Evolutionary conservation across 2,797 vertebrate species (phyloP).

Genomic region (Rhinatrema bivittatum): DNA sequence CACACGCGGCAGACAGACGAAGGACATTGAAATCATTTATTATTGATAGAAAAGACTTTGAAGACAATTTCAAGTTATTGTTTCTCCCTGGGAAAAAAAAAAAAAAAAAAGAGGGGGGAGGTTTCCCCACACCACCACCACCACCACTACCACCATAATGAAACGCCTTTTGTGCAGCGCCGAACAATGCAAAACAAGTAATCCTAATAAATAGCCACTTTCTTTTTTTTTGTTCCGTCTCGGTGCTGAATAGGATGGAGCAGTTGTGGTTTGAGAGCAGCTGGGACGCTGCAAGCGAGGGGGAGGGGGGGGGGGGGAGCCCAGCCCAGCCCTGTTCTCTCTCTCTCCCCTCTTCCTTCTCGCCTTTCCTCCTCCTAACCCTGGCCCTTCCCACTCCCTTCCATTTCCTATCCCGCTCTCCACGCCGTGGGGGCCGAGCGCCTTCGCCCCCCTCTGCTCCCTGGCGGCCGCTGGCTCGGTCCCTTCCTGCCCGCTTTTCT

Average conservation of each 20-base stretch:
- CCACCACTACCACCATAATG: slow-evolving; percentile 94
- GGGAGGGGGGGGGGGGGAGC: slow-evolving; percentile 84
- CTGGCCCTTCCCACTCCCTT: slow-evolving; percentile 8
- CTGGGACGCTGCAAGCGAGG: slow-evolving; percentile 78
- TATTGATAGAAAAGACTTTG: slow-evolving; percentile 79
- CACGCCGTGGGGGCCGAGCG: too few relatives aligned
- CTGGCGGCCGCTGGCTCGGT: too few relatives aligned
- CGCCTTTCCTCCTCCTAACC: not conserved
- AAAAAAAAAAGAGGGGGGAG: slow-evolving; percentile 22
- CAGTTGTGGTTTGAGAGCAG: slow-evolving; percentile 90
- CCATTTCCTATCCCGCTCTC: not conserved
- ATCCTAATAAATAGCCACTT: slow-evolving; percentile 97
- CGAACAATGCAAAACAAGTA: slow-evolving; percentile 98
- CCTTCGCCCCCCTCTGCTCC: too few relatives aligned
- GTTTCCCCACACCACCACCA: slow-evolving; percentile 52
- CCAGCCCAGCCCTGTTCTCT: slow-evolving; percentile 49
- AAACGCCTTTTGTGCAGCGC: slow-evolving; percentile 88
- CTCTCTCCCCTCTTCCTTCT: slow-evolving; percentile 9
- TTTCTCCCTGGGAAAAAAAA: slow-evolving; percentile 67
- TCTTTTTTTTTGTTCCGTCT: slow-evolving; percentile 83
- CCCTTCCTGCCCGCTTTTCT: too few relatives aligned
- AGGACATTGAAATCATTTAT: slow-evolving; percentile 97
- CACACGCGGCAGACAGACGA: slow-evolving; percentile 69
- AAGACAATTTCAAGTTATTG: slow-evolving; percentile 99
- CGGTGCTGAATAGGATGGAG: slow-evolving; percentile 88